Evolutionary conservation across 2,113 vertebrate genomes (phyloP).

Genomic region (Panthera tigris): DNA sequence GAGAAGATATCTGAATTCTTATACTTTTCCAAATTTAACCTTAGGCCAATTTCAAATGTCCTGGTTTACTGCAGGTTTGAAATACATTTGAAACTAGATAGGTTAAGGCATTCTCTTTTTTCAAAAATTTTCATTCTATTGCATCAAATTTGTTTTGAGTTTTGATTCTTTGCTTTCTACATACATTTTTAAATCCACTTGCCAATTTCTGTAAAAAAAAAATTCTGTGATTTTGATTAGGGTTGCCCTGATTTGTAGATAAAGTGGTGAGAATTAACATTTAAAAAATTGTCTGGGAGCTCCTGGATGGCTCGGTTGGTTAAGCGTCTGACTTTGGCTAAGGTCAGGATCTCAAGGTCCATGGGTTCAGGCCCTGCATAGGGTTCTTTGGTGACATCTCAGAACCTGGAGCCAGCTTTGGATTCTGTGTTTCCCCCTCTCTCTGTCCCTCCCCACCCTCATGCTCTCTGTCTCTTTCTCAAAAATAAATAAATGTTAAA

Average conservation of each 20-base stretch:
- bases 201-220: not conserved
- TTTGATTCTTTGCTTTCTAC: not conserved
- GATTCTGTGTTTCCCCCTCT: too few species aligned
- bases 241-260: not conserved
- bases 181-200: not conserved
- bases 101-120: not conserved
- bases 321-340: too few species aligned
- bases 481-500: too few species aligned
- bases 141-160: not conserved
- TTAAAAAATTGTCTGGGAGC: not conserved
- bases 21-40: not conserved
- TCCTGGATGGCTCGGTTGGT: too few species aligned
- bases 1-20: not conserved
- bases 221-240: not conserved
- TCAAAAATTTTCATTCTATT: not conserved
- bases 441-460: fast-evolving
- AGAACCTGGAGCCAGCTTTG: too few species aligned
- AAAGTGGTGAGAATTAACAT: not conserved
- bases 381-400: too few species aligned
- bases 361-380: fast-evolving
- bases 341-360: too few species aligned
- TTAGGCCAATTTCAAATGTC: not conserved
- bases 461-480: too few species aligned
- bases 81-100: not conserved
- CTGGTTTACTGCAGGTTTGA: not conserved